Base-by-base conservation (phyloP, 2,797 vertebrate species). In the Oreonectes daqikongensis region DNA sequence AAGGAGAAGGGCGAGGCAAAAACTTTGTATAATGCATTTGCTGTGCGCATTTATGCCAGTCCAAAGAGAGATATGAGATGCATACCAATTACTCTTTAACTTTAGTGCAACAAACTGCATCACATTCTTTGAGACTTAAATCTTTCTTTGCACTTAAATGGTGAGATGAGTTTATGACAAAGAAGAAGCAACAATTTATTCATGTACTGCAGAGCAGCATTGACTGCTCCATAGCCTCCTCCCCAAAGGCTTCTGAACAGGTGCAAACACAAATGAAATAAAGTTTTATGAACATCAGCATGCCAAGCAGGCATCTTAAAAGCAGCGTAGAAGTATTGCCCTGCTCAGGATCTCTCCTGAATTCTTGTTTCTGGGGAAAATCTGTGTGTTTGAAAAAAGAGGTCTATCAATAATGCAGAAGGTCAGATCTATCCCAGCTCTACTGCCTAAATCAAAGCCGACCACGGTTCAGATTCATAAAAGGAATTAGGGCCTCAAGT, bases 381-480 rank as follows among this genome's bases (percentile, higher is more conserved):
- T 38, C 60, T 22, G 2, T 40, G 32, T 50, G 52, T 20, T 20
- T 64, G 35, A 10, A 32, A 72, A 75, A 78, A 63, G 35, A 52
- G 50, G 32, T 26, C 40, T 61, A 77, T 81, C 35, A 81, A 79
- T 83, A 81, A 81, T 81, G 69, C 22, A 81, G 35, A 57, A 40
- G 60, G 69, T 71, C 74, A 69, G 35, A 50, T 26, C 14, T 72
- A 53, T 12, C 28, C 48, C n/a, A 48, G 57, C 30, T 80, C 26
- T 48, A 32, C 61, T 44, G 66, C 52, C 38, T 40, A 70, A 83
- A 83, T 75, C 82, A 81, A 79, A 75, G 72, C 38, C 15, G 30
- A 17, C 52, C 35, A 20, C 22, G 40, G 73, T 22, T 74, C 72
- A 70, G 72, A 71, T 64, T 48, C 24, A 75, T 57, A 72, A 66